Conservation (phyloP, 2,797 vertebrate genomes). For the Aphelocoma californica region DNA sequence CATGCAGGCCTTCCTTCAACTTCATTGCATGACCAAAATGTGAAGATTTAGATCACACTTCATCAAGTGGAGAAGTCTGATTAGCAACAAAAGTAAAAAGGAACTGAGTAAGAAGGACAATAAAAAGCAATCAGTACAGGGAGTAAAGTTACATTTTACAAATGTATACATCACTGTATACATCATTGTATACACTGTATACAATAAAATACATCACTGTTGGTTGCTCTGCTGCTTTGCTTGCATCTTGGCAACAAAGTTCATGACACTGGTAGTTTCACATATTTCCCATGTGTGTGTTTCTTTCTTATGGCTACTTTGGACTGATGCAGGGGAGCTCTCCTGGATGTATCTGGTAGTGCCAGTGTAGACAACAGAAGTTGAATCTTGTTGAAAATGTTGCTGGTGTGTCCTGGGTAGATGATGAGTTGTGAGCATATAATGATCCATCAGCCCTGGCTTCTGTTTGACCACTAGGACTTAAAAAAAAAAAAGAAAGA, state of each 20-base stretch:
- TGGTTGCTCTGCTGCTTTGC: not conserved
- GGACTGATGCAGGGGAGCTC: not conserved
- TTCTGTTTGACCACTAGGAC: not conserved
- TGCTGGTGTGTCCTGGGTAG: not conserved
- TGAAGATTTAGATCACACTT: not conserved
- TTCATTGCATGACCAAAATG: not conserved
- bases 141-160: not conserved
- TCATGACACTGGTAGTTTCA: not conserved
- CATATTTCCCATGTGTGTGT: not conserved
- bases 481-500: not conserved
- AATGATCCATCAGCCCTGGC: not conserved
- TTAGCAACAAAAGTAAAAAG: not conserved
- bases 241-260: not conserved
- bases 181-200: too few species aligned
- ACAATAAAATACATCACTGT: accelerated
- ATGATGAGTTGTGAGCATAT: not conserved
- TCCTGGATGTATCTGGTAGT: not conserved
- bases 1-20: not conserved
- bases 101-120: not conserved
- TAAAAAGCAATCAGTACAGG: not conserved
- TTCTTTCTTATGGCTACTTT: not conserved
- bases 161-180: too few species aligned
- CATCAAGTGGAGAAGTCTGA: not conserved
- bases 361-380: not conserved
- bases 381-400: not conserved